phyloP scores from a whole-genome alignment of 64 coral and sea anemone species.

The Pocillopora verrucosa region DNA sequence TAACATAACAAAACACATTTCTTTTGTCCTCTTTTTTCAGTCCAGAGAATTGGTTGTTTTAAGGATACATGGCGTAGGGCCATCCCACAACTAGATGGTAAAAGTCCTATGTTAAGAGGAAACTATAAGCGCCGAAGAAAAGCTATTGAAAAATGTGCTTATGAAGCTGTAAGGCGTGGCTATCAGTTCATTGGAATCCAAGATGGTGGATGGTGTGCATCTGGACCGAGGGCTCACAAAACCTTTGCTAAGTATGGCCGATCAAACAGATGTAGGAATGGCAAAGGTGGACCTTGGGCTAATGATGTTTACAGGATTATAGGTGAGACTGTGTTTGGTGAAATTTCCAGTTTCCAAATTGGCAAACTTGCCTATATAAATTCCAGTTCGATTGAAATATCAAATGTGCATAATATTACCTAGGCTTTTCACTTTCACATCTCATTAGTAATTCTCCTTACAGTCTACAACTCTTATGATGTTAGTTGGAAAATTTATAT shows the following conservation, averaged over 20 bases:
- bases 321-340: background rate
- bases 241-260: slow-evolving; percentile 44
- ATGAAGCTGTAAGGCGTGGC: slow-evolving; percentile 8
- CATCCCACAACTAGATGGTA: slow-evolving; percentile 44
- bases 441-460: no score
- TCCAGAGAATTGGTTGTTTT: slow-evolving; percentile 57
- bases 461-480: no score
- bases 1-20: background rate
- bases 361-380: background rate
- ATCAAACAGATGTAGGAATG: slow-evolving; percentile 41
- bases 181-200: slow-evolving; percentile 27
- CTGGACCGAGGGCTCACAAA: background rate
- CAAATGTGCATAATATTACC: no score
- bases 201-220: slow-evolving; percentile 49
- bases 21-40: background rate
- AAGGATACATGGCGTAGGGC: slow-evolving; percentile 39
- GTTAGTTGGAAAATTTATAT: no score
- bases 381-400: no score
- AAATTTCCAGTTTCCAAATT: background rate
- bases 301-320: slow-evolving; percentile 47
- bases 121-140: slow-evolving; percentile 31
- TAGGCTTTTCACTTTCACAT: no score
- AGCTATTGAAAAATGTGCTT: slow-evolving; percentile 47
- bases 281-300: slow-evolving; percentile 56
- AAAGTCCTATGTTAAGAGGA: slow-evolving; percentile 29